Conservation (phyloP, 35 echinoderm and acorn worm genomes). For the Ophiothrix spiculata region DNA sequence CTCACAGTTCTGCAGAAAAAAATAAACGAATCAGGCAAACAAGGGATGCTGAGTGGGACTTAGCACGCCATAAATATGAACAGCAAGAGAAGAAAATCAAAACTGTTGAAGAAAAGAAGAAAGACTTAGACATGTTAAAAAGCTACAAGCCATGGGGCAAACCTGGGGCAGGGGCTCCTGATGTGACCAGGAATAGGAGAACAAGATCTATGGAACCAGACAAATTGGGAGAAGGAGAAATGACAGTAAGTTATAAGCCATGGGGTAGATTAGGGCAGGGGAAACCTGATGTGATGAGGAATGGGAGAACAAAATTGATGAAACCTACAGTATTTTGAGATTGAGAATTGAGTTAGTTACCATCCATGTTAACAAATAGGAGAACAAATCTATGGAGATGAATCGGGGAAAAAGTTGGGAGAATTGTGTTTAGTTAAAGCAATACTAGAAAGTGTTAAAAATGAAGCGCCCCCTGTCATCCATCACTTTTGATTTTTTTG, state of each 20-base stretch:
- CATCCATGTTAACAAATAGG: too few species aligned
- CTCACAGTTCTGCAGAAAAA: conserved; percentile 75
- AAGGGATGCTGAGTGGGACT: conserved; percentile 76
- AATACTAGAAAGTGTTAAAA: too few species aligned
- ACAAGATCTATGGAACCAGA: conserved; percentile 52
- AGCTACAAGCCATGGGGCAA: conserved; percentile 84
- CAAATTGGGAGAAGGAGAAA: conserved; percentile 47
- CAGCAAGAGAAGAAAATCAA: conserved; percentile 20
- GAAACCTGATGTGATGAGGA: conserved; percentile 36
- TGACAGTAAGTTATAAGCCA: conserved; percentile 72
- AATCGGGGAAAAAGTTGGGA: too few species aligned
- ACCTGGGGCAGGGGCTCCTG: conserved; percentile 76
- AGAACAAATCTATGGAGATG: too few species aligned
- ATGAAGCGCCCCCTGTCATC: too few species aligned
- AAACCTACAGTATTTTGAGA: too few species aligned
- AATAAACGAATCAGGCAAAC: conserved; percentile 56
- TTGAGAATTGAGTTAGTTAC: too few species aligned
- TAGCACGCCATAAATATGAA: conserved; percentile 28
- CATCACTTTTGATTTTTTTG: too few species aligned
- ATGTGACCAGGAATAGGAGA: conserved; percentile 17
- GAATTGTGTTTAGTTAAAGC: too few species aligned
- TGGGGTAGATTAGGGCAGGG: conserved; percentile 74
- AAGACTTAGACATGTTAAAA: conserved; percentile 84
- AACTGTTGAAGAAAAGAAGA: conserved; percentile 53
- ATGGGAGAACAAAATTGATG: conserved; percentile 55